phyloP scores from a whole-genome alignment of 2,113 vertebrate species.

The Cyrtonyx montezumae region DNA sequence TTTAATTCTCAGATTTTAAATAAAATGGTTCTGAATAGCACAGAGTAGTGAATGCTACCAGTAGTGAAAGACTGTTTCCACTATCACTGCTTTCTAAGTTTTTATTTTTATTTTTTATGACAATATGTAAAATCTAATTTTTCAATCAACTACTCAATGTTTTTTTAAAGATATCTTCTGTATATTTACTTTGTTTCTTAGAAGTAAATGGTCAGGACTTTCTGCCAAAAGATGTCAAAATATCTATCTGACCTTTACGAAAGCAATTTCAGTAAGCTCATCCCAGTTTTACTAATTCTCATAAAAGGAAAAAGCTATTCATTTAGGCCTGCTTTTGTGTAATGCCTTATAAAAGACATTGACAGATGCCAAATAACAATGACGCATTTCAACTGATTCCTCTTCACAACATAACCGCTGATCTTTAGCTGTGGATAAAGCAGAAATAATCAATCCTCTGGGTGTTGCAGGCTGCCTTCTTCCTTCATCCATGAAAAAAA shows the following conservation, averaged over 20 bases:
- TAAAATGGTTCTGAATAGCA: background rate
- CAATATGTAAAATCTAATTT: background rate
- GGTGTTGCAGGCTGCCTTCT: background rate
- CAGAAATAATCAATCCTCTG: background rate
- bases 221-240: background rate
- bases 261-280: background rate
- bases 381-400: background rate
- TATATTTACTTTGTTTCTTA: background rate
- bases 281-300: slow-evolving; percentile 22
- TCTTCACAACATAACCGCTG: background rate
- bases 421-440: background rate
- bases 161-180: background rate
- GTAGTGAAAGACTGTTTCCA: background rate
- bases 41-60: background rate
- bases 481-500: background rate
- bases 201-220: background rate
- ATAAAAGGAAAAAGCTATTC: slow-evolving; percentile 14
- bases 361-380: background rate
- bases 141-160: background rate
- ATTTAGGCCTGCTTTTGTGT: background rate
- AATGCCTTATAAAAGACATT: background rate
- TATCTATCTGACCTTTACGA: slow-evolving; percentile 22
- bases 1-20: background rate
- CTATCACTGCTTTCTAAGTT: background rate
- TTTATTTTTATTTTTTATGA: background rate